Evolutionary conservation across 2,113 vertebrate species (phyloP).

Genomic region (Microtus oregoni): DNA sequence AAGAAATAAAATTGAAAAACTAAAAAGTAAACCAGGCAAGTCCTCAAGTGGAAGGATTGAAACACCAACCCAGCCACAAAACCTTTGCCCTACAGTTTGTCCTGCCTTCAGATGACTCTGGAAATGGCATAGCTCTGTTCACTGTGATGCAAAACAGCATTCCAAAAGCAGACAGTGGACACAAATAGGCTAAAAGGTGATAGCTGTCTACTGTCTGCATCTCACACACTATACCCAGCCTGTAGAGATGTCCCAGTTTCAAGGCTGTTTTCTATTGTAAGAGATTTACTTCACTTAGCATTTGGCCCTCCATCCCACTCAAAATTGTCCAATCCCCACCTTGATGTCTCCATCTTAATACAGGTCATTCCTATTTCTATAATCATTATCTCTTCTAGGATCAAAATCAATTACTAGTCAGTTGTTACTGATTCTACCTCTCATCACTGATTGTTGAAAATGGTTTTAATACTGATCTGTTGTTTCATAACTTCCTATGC

Average conservation of each 20-base stretch:
- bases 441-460: conserved; percentile 59
- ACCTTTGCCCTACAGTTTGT: neutral
- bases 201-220: neutral
- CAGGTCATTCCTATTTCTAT: neutral
- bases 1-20: neutral
- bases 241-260: neutral
- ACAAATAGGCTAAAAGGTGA: neutral
- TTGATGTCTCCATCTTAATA: neutral
- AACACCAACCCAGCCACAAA: neutral
- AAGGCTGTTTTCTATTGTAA: neutral
- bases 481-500: neutral
- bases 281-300: neutral
- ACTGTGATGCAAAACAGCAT: neutral
- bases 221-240: neutral
- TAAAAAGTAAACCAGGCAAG: neutral
- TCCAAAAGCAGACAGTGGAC: neutral
- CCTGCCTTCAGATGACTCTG: neutral
- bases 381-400: conserved; percentile 9
- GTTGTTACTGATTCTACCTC: conserved; percentile 44
- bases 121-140: fast-evolving
- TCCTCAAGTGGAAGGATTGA: neutral
- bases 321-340: neutral
- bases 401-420: conserved; percentile 40
- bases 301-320: neutral
- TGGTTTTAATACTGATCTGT: neutral